Evolutionary conservation across 2,113 vertebrate genomes (phyloP).

Genomic region (Trochalopteron elliotii): DNA sequence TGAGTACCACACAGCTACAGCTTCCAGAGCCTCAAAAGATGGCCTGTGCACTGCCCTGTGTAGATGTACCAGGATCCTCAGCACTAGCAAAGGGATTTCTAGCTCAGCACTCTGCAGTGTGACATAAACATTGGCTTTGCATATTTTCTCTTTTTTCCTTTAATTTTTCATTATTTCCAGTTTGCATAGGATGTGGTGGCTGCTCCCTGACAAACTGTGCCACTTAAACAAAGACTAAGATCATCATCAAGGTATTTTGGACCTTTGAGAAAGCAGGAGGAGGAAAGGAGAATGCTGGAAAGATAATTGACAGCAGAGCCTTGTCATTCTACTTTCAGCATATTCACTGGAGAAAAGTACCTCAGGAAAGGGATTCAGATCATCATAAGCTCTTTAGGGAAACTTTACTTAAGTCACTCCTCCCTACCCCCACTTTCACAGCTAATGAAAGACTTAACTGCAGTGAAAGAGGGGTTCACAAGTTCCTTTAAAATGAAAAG

Average conservation of each 20-base stretch:
- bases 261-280: not conserved
- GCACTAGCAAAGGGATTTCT: not conserved
- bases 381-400: not conserved
- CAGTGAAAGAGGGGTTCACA: not conserved
- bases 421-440: not conserved
- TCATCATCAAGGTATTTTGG: not conserved
- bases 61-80: not conserved
- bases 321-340: not conserved
- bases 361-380: not conserved
- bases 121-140: not conserved
- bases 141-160: not conserved
- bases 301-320: not conserved
- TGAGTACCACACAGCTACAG: not conserved
- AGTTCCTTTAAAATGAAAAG: not conserved
- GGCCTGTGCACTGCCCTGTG: not conserved
- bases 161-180: not conserved
- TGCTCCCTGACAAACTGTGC: not conserved
- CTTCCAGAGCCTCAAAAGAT: not conserved
- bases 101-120: not conserved
- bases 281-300: not conserved
- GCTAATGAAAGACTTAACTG: not conserved
- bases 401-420: not conserved
- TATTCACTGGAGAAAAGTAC: not conserved
- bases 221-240: not conserved
- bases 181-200: not conserved